Conservation (phyloP, 2,797 vertebrate species). For the Setipinna tenuifilis region DNA sequence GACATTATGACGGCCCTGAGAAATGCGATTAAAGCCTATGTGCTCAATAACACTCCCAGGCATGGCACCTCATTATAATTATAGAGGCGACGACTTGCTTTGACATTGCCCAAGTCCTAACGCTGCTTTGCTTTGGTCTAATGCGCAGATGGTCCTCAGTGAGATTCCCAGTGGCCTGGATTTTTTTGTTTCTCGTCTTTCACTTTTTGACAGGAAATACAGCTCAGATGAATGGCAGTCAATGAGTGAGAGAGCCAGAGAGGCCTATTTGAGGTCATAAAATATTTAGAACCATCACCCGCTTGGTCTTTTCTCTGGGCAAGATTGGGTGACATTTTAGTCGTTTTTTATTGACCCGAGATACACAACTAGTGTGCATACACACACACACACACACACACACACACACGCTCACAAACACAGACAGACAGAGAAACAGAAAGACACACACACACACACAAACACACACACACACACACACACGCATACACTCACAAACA, state of each 20-base stretch:
- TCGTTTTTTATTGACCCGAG: slow-evolving; percentile 37
- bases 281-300: slow-evolving; percentile 35
- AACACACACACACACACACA: background rate
- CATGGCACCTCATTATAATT: background rate
- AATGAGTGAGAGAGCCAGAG: background rate
- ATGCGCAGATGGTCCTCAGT: background rate
- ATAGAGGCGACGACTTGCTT: background rate
- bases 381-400: background rate
- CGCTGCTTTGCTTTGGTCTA: background rate
- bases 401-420: slow-evolving; percentile 26
- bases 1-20: background rate
- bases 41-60: background rate
- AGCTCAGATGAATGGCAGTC: background rate
- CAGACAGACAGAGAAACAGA: slow-evolving; percentile 1
- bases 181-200: background rate
- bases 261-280: slow-evolving; percentile 20
- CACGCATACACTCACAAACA: slow-evolving; percentile 24
- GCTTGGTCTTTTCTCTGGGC: slow-evolving; percentile 29
- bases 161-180: background rate
- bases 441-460: background rate
- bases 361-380: background rate
- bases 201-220: background rate
- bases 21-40: background rate
- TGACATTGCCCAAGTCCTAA: background rate
- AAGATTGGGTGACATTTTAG: slow-evolving; percentile 31